Percentiles rank a stretch among this genome's conserved stretches.
phyloP scores from a whole-genome alignment of 2,113 vertebrate species.

The Fulica atra region DNA sequence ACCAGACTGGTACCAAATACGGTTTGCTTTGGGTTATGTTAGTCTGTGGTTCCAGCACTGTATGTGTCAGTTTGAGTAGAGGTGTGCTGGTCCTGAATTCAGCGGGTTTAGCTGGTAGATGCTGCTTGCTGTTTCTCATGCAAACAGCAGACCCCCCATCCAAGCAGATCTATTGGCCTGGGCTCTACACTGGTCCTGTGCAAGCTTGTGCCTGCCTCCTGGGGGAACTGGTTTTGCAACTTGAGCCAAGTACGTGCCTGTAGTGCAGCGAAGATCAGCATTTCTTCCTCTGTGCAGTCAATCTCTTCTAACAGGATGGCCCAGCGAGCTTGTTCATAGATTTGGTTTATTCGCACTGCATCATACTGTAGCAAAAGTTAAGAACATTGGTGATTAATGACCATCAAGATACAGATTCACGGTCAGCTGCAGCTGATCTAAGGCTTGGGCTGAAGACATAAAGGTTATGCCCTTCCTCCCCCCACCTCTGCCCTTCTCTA shows the following conservation, averaged over 20 bases:
- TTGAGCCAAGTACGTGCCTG: constrained; percentile 79
- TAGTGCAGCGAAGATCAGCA: constrained; percentile 95
- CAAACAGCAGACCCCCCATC: not conserved
- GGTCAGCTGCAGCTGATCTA: not conserved
- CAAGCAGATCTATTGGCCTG: not conserved
- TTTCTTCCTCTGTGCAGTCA: constrained; percentile 97
- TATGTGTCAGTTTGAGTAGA: not conserved
- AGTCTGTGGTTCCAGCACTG: not conserved
- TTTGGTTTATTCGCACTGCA: constrained; percentile 92
- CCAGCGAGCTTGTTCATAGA: constrained; percentile 97
- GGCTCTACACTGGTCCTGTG: constrained; percentile 33
- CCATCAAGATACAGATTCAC: not conserved
- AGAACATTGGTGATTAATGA: no score
- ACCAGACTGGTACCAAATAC: not conserved
- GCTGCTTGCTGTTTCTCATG: not conserved
- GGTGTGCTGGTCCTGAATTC: not conserved
- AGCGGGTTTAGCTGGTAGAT: not conserved
- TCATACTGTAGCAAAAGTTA: constrained; percentile 83
- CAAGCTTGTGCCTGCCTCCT: constrained; percentile 27
- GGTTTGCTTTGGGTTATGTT: not conserved
- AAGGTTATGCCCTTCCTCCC: not conserved
- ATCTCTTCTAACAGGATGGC: constrained; percentile 93
- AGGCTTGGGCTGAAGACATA: not conserved
- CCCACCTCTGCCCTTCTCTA: not conserved
- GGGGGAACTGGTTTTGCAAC: constrained; percentile 22